A percentile compares a stretch with the other conserved stretches of the same genome.
These are phyloP conservation scores for Otolemur crassicaudatus DNA, from an alignment of 2,797 vertebrate species.

Conservation along the genomic window DNA sequence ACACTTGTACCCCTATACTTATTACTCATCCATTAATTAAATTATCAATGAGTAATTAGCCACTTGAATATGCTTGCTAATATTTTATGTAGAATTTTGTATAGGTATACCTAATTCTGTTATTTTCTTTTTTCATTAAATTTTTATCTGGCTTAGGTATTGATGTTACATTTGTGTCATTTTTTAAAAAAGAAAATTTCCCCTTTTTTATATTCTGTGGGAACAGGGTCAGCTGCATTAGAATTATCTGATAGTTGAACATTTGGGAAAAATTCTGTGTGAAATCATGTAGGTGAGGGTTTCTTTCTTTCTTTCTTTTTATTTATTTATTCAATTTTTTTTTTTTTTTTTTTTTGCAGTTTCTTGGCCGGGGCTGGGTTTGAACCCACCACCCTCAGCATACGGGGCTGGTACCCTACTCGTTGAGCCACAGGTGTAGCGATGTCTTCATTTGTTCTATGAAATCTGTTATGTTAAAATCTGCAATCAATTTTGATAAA, in stretches of 20 bases:
- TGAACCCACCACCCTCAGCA: no score
- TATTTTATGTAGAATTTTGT: not conserved
- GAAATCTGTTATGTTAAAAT: not conserved
- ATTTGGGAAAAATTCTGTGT: not conserved
- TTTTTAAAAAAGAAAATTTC: not conserved
- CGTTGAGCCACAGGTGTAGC: no score
- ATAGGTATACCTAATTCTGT: not conserved
- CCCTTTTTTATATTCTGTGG: not conserved
- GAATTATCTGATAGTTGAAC: not conserved
- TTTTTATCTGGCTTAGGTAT: not conserved
- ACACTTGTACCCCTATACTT: no score
- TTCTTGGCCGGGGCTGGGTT: no score
- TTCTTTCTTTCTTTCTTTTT: no score
- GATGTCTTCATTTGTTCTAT: not conserved
- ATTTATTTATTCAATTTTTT: not conserved
- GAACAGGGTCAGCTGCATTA: not conserved
- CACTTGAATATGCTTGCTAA: not conserved
- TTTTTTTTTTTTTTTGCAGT: not conserved
- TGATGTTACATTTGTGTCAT: not conserved
- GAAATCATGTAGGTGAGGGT: not conserved
- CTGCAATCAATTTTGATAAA: not conserved
- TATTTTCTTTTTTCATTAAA: not conserved
- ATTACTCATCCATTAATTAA: no score
- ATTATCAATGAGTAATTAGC: no score
- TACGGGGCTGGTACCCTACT: no score